Evolutionary conservation across 2,113 vertebrate genomes (phyloP).

Genomic region (Nematolebias whitei): DNA sequence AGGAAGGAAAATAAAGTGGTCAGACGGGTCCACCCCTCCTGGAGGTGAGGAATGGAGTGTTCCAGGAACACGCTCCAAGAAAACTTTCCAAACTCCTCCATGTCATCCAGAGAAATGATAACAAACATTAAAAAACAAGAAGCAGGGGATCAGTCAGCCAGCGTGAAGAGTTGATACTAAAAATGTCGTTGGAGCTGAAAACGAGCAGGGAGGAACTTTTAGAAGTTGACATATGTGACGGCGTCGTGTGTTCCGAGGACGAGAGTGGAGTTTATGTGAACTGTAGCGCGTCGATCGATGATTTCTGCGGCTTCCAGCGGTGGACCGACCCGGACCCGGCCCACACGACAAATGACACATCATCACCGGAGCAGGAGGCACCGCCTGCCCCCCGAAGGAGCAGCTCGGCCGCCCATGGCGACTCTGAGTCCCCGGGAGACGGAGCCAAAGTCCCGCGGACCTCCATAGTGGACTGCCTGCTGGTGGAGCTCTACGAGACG

Average conservation of each 20-base stretch:
- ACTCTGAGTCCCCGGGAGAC: slow-evolving; percentile 32
- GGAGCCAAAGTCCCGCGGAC: slow-evolving; percentile 50
- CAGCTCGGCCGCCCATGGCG: slow-evolving; percentile 16
- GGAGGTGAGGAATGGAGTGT: slow-evolving; percentile 45
- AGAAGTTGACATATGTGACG: slow-evolving; percentile 79
- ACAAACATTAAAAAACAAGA: accelerated
- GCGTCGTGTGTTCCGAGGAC: slow-evolving; percentile 51
- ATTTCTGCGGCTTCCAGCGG: slow-evolving; percentile 65
- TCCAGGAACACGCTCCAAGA: slow-evolving; percentile 71
- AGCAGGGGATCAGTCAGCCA: neutral
- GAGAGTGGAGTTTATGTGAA: slow-evolving; percentile 71
- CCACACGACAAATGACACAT: slow-evolving; percentile 45
- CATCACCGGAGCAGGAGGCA: slow-evolving; percentile 39
- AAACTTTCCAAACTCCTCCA: slow-evolving; percentile 35
- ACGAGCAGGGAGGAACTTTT: slow-evolving; percentile 65
- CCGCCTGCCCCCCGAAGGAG: slow-evolving; percentile 2
- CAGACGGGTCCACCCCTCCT: slow-evolving; percentile 28
- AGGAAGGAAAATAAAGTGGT: slow-evolving; percentile 58
- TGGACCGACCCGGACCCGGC: slow-evolving; percentile 48
- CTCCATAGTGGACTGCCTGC: slow-evolving; percentile 90
- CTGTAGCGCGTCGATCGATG: slow-evolving; percentile 48
- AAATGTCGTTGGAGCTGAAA: slow-evolving; percentile 65
- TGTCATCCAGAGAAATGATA: neutral
- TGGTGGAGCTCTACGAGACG: slow-evolving; percentile 92
- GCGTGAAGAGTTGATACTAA: neutral